Evolutionary conservation across 2,888 invertebrate species (phyloP), one percentile per base, ranked within the genome.

Genomic region (Rhabditoides inermis): DNA sequence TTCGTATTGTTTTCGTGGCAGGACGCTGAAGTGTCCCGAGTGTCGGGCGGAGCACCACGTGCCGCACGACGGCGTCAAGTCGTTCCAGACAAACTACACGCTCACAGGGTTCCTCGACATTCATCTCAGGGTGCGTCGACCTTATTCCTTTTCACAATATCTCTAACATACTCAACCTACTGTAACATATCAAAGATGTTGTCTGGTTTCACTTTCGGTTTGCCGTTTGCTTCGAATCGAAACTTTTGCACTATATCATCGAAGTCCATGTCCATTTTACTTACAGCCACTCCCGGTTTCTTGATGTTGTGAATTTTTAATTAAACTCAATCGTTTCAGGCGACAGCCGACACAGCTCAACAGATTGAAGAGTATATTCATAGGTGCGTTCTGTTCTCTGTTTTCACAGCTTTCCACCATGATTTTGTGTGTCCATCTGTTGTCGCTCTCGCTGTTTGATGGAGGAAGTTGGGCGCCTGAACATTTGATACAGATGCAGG

Each of bases 31-130:
- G 40, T 85, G 85, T 63, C 84, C 85, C 0, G 79, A 83, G 51
- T 86, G 85, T 72, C 79, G 82, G 35, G 79, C 80, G 0, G 82
- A 82, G 1, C 69, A 80, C 0, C 79, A 79, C 45, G 82, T 82
- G 42, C 73, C 72, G 18, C 63, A 65, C 36, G 76, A 77, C 27
- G 77, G 77, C 4, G 72, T 84, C 20, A 80, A 82, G 20, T 75
- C 79, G 2, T 76, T 85, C n/a, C 85, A 84, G n/a, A 82, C 82
- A 7, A 85, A 86, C 73, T 77, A 84, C 39, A 85, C 85, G 73
- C 82, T 85, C 44, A 83, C 84, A 63, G 83, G 83, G 0, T 76
- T 85, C 36, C 77, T 85, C 44, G 77, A 77, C 50, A 71, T 77
- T 49, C 77, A 76, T 57, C 53, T 76, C 2, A 42, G 37, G 53